Percentiles rank a stretch among this genome's conserved stretches.
These are phyloP conservation scores for Anoplolepis gracilipes DNA, from an alignment of 1,140 invertebrate genomes.

Conservation along the genomic window DNA sequence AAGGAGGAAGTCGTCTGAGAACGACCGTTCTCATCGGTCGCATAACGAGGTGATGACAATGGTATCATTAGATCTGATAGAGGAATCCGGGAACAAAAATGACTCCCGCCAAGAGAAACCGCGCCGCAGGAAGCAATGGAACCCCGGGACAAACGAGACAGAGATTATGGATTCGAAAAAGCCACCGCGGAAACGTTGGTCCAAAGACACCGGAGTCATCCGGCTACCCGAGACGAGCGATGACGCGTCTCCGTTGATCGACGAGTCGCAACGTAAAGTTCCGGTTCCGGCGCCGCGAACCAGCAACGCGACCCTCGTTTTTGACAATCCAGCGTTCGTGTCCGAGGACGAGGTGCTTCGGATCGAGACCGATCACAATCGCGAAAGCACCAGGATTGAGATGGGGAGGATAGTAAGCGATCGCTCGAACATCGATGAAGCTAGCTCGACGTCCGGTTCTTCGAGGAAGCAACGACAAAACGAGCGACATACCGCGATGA, in stretches of 20 bases:
- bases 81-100: constrained; percentile 64
- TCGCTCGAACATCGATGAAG: constrained; percentile 5
- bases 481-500: not conserved
- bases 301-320: constrained; percentile 45
- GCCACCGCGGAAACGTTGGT: constrained; percentile 74
- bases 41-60: constrained; percentile 25
- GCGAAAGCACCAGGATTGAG: constrained; percentile 68
- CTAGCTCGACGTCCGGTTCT: not conserved
- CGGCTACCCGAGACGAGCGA: constrained; percentile 61
- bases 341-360: constrained; percentile 79
- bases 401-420: constrained; percentile 52
- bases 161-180: constrained; percentile 69
- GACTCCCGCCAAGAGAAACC: constrained; percentile 29
- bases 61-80: constrained; percentile 74
- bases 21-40: not conserved
- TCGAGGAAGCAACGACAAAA: not conserved
- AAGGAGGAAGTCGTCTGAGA: not conserved
- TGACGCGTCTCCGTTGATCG: constrained; percentile 6
- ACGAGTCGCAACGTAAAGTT: not conserved
- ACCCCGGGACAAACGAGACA: constrained; percentile 47
- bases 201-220: constrained; percentile 70
- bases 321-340: constrained; percentile 78
- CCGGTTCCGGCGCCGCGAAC: constrained; percentile 73
- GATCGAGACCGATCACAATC: constrained; percentile 79
- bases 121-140: constrained; percentile 73